Evolutionary conservation across 2,888 invertebrate species (phyloP).

Genomic region (Pyrrhia umbra): DNA sequence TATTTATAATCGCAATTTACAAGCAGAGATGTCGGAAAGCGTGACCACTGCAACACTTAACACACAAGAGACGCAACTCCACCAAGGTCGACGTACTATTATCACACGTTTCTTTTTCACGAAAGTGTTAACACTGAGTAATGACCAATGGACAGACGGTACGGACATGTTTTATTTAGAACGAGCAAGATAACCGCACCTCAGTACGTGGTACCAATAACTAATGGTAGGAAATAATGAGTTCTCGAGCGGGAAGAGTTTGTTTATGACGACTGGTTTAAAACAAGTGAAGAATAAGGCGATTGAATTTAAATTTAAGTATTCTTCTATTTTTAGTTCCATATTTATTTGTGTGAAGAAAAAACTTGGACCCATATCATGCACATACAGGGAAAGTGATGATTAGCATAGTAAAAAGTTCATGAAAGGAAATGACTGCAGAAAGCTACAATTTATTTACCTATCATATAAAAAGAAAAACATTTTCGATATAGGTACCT

Average conservation of each 20-base stretch:
- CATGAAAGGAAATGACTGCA: too few relatives aligned
- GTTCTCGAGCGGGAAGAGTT: conserved; percentile 18
- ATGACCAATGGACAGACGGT: conserved; percentile 9
- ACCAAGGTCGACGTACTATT: conserved; percentile 67
- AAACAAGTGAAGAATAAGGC: conserved; percentile 33
- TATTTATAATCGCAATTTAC: conserved; percentile 18
- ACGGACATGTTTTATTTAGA: conserved; percentile 45
- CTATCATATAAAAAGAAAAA: too few relatives aligned
- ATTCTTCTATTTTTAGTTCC: too few relatives aligned
- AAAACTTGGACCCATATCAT: too few relatives aligned
- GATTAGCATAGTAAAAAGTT: too few relatives aligned
- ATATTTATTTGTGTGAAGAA: too few relatives aligned
- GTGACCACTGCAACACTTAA: conserved; percentile 49
- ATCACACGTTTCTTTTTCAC: conserved; percentile 64
- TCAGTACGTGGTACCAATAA: conserved; percentile 37
- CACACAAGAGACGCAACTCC: conserved; percentile 50
- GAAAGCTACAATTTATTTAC: too few relatives aligned
- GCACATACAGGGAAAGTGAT: too few relatives aligned
- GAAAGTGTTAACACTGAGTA: conserved; percentile 55
- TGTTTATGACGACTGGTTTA: conserved; percentile 28
- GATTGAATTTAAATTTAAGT: too few relatives aligned
- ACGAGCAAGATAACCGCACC: conserved; percentile 34
- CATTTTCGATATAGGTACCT: too few relatives aligned
- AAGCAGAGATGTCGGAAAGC: conserved; percentile 41
- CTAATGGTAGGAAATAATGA: conserved; percentile 40